Percentiles rank a stretch among this genome's conserved stretches.
Conservation (phyloP, 2,888 invertebrate genomes). For the Stomorhina lunata region DNA sequence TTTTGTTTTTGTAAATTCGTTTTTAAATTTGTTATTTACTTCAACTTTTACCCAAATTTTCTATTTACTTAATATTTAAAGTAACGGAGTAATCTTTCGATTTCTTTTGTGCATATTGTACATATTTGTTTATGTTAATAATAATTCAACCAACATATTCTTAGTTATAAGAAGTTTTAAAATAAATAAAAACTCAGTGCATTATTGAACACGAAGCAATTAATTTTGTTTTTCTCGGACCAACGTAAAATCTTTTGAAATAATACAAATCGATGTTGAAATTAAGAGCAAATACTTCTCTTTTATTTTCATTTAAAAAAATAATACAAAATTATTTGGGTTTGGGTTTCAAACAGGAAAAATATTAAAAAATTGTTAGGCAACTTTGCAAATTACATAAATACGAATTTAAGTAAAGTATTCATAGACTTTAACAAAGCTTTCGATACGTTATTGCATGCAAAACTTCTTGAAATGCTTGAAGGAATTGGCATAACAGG, state of each 20-base stretch:
- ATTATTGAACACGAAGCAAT: background rate
- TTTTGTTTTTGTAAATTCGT: background rate
- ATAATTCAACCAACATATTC: background rate
- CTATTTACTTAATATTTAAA: background rate
- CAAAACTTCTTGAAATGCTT: too few relatives aligned
- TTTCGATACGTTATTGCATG: too few relatives aligned
- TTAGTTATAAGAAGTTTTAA: background rate
- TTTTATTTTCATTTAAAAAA: background rate
- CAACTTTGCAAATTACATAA: too few relatives aligned
- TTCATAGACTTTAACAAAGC: too few relatives aligned
- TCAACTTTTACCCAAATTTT: too few relatives aligned
- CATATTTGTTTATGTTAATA: background rate
- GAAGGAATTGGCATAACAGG: too few relatives aligned
- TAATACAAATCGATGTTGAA: too few relatives aligned
- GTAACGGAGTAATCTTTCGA: conserved; percentile 3
- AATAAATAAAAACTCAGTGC: background rate
- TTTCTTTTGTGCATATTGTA: too few relatives aligned
- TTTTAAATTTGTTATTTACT: background rate
- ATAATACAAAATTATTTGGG: background rate
- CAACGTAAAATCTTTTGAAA: too few relatives aligned
- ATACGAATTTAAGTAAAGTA: too few relatives aligned
- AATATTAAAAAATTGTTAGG: too few relatives aligned
- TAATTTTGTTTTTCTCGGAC: background rate
- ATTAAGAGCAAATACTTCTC: background rate
- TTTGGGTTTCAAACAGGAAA: background rate